Evolutionary conservation across 1,140 invertebrate species (phyloP).

Genomic region (Cephus cinctus): DNA sequence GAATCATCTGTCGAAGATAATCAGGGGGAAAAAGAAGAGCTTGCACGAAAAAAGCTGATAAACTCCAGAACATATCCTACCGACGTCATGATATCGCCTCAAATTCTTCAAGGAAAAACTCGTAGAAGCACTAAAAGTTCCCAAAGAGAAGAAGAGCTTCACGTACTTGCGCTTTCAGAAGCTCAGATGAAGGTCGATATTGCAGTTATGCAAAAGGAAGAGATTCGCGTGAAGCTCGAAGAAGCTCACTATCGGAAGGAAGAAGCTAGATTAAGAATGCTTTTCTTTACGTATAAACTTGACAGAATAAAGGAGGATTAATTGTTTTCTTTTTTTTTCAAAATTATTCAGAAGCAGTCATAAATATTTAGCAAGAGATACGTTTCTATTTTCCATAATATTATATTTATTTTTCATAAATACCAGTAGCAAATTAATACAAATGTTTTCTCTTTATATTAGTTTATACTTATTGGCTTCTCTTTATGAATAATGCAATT

Average conservation of each 20-base stretch:
- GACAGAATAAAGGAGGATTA: conserved; percentile 29
- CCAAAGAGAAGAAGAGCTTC: conserved; percentile 24
- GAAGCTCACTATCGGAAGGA: conserved; percentile 38
- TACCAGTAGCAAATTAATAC: too few species aligned
- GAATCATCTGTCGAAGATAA: background rate
- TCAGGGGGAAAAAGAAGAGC: background rate
- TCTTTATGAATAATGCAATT: too few species aligned
- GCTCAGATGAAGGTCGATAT: conserved; percentile 36
- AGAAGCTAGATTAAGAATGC: conserved; percentile 33
- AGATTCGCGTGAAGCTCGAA: conserved; percentile 33
- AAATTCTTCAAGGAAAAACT: conserved; percentile 7
- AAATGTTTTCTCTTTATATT: too few species aligned
- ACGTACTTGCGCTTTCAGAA: conserved; percentile 29
- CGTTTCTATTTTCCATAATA: too few species aligned
- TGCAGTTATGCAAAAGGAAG: conserved; percentile 34
- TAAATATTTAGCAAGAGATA: too few species aligned
- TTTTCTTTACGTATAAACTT: conserved; percentile 32
- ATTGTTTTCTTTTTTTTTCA: conserved; percentile 21
- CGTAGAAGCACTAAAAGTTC: conserved; percentile 14
- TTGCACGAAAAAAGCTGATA: too few species aligned
- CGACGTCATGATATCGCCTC: conserved; percentile 6
- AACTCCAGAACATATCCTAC: too few species aligned
- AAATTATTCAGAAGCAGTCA: too few species aligned
- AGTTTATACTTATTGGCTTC: too few species aligned
- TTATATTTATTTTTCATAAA: too few species aligned